A percentile compares a stretch with the other conserved stretches of the same genome.
Evolutionary conservation across 2,888 invertebrate genomes (phyloP).

Genomic region (Neoitamus cyanurus): DNA sequence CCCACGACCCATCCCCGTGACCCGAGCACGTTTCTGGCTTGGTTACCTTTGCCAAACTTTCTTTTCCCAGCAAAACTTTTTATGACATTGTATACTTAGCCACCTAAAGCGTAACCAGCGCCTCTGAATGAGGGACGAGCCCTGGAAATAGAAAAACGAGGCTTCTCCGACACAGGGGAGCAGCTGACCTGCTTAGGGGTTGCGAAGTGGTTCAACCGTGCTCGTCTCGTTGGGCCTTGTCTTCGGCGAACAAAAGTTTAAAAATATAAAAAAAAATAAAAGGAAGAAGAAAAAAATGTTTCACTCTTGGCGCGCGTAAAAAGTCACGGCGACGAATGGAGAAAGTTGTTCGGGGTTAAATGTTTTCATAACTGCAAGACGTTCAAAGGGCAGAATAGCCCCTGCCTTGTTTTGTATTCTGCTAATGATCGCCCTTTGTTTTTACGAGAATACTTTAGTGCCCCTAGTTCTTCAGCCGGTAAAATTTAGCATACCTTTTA

Average conservation of each 20-base stretch:
- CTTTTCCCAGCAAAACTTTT: neutral
- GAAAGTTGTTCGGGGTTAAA: slow-evolving; percentile 16
- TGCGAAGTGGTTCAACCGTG: slow-evolving; percentile 3
- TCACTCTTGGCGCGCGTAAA: neutral
- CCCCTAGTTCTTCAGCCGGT: neutral
- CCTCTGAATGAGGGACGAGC: neutral
- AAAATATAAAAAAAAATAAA: neutral
- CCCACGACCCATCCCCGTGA: neutral
- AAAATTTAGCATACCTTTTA: neutral
- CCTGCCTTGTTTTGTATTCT: slow-evolving; percentile 5
- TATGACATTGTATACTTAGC: slow-evolving; percentile 26
- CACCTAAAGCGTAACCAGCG: neutral
- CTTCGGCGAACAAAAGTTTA: neutral
- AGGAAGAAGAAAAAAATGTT: neutral
- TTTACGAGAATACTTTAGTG: slow-evolving; percentile 8
- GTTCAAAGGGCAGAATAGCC: neutral
- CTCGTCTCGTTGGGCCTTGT: neutral
- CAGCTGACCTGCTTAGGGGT: slow-evolving; percentile 16
- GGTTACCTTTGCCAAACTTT: slow-evolving; percentile 29
- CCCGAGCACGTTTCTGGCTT: neutral
- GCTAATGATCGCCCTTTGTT: slow-evolving; percentile 7
- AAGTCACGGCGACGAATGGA: slow-evolving; percentile 26
- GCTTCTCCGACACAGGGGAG: neutral
- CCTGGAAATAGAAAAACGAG: neutral
- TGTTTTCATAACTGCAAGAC: slow-evolving; percentile 6